Evolutionary conservation across 2,888 invertebrate genomes (phyloP).

Genomic region (Spisula solida): DNA sequence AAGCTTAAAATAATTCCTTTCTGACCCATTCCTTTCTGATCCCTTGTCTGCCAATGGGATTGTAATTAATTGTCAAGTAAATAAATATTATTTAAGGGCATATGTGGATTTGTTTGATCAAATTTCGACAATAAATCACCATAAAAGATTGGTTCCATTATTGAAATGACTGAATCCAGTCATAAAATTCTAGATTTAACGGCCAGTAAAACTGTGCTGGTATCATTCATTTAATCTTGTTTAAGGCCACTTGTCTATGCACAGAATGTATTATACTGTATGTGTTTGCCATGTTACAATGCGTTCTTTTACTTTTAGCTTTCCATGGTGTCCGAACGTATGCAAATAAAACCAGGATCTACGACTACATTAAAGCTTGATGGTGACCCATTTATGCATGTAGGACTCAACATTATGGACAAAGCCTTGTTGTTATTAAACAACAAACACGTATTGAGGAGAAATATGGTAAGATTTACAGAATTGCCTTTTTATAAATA

Average conservation of each 20-base stretch:
- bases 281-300: background rate
- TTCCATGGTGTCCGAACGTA: background rate
- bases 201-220: too few relatives aligned
- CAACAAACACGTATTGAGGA: constrained; percentile 43
- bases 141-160: too few relatives aligned
- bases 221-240: too few relatives aligned
- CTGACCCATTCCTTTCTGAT: too few relatives aligned
- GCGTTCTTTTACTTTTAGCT: constrained; percentile 20
- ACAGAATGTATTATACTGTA: background rate
- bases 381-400: constrained; percentile 39
- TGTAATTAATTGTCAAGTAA: background rate
- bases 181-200: too few relatives aligned
- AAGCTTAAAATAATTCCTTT: background rate
- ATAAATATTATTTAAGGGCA: background rate
- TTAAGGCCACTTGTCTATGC: too few relatives aligned
- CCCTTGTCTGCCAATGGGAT: too few relatives aligned
- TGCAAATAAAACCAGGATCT: background rate
- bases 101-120: background rate
- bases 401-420: constrained; percentile 58
- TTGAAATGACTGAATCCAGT: too few relatives aligned
- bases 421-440: constrained; percentile 50
- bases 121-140: too few relatives aligned
- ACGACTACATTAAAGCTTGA: background rate
- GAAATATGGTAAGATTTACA: constrained; percentile 43
- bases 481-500: too few relatives aligned